A percentile compares a stretch with the other conserved stretches of the same genome.
phyloP scores from a whole-genome alignment of 2,888 invertebrate genomes.

The Drosophila anomelani region DNA sequence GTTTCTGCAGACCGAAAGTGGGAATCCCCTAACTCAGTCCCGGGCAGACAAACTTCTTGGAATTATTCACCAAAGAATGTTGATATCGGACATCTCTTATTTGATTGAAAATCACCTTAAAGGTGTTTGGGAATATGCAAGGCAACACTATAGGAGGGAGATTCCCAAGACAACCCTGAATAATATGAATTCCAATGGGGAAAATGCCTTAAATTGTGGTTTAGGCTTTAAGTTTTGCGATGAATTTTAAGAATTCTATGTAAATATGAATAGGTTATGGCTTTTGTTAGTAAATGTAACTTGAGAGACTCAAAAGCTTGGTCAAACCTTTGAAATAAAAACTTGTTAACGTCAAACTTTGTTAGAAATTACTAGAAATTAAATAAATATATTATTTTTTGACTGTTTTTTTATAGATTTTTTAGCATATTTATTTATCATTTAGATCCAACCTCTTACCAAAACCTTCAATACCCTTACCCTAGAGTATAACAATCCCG shows the following conservation, averaged over 20 bases:
- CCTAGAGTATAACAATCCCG: conserved; percentile 29
- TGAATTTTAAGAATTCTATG: background rate
- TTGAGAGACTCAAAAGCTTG: background rate
- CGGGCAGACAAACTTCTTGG: background rate
- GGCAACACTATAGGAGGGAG: background rate
- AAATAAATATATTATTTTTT: too few species aligned
- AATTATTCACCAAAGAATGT: background rate
- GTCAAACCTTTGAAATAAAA: background rate
- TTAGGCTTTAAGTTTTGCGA: too few species aligned
- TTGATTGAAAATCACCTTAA: background rate
- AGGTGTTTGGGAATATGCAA: background rate
- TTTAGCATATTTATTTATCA: background rate
- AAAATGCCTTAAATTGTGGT: background rate
- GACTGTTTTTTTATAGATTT: background rate
- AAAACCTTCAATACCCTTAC: background rate
- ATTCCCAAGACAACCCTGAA: background rate
- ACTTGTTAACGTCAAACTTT: background rate
- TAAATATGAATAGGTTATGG: background rate
- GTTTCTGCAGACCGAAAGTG: conserved; percentile 3
- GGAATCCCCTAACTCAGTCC: conserved; percentile 18
- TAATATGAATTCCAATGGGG: background rate
- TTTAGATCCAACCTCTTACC: background rate
- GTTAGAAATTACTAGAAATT: background rate
- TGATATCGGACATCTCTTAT: background rate
- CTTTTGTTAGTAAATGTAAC: background rate